These are phyloP conservation scores for Aphelenchoides bicaudatus DNA, from an alignment of 2,888 invertebrate species.

Conservation along the genomic window DNA sequence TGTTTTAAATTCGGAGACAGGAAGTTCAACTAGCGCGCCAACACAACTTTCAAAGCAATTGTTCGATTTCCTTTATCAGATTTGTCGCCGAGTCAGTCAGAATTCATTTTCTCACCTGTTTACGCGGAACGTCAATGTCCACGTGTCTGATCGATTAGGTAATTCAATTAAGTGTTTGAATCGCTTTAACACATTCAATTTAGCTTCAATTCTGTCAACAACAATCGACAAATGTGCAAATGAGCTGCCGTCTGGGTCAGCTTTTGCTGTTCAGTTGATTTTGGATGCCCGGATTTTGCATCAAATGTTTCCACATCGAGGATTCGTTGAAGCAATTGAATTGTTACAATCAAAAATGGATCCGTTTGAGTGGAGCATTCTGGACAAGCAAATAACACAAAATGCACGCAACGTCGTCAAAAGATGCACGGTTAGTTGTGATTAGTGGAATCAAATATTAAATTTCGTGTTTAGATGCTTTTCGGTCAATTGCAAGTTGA, in stretches of 20 bases:
- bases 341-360: slow-evolving; percentile 36
- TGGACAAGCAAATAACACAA: slow-evolving; percentile 29
- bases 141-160: slow-evolving; percentile 33
- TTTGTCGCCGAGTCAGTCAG: slow-evolving; percentile 35
- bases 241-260: slow-evolving; percentile 10
- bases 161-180: slow-evolving; percentile 2
- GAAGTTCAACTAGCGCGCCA: slow-evolving; percentile 29
- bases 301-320: slow-evolving; percentile 35
- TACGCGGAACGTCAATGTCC: slow-evolving; percentile 35
- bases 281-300: slow-evolving; percentile 32
- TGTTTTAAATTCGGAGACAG: slow-evolving; percentile 7
- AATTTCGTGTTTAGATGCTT: slow-evolving; percentile 31
- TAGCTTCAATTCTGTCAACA: slow-evolving; percentile 26
- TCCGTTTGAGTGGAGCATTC: slow-evolving; percentile 35
- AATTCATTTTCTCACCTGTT: slow-evolving; percentile 39
- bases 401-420: slow-evolving; percentile 30
- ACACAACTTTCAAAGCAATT: slow-evolving; percentile 37
- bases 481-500: slow-evolving; percentile 40
- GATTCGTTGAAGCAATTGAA: slow-evolving; percentile 29
- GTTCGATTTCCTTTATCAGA: slow-evolving; percentile 31
- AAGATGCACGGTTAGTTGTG: slow-evolving; percentile 5
- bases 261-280: slow-evolving; percentile 31
- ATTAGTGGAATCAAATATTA: not conserved
- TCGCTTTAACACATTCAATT: no score
- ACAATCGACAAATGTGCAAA: slow-evolving; percentile 25